phyloP scores from a whole-genome alignment of 2,113 vertebrate species.

The Gorsachius goisagi region DNA sequence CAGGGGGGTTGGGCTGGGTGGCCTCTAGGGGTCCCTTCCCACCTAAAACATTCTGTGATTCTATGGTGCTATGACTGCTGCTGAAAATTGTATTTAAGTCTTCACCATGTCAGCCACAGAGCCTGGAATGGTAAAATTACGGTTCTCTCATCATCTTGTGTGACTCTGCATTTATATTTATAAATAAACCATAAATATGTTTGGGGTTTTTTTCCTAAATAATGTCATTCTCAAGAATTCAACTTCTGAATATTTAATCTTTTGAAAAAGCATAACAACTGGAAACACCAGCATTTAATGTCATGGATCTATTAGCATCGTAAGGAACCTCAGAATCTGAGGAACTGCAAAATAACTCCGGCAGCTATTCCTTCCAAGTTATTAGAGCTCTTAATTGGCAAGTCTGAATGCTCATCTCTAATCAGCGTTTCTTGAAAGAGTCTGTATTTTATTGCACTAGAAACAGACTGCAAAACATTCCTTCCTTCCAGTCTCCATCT shows the following conservation, averaged over 20 bases:
- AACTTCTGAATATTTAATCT: neutral
- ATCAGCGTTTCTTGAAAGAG: neutral
- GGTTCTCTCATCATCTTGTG: neutral
- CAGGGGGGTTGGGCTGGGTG: too few species aligned
- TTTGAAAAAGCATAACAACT: neutral
- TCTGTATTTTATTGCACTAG: neutral
- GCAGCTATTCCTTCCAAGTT: neutral
- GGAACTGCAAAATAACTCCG: neutral
- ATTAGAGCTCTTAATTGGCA: neutral
- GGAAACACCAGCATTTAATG: neutral
- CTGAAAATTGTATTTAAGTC: neutral
- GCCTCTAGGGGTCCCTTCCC: too few species aligned
- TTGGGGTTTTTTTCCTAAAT: fast-evolving
- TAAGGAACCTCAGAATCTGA: neutral
- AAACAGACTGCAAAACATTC: neutral
- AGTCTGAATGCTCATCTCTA: neutral
- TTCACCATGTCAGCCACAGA: neutral
- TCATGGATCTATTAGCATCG: too few species aligned
- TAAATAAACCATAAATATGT: neutral
- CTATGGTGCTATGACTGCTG: neutral
- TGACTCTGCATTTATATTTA: neutral
- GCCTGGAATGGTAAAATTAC: neutral
- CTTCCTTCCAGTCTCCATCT: neutral
- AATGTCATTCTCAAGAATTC: neutral
- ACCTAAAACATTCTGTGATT: too few species aligned